Conservation (phyloP, 2,888 invertebrate genomes). For the Drosophila sordidula region DNA sequence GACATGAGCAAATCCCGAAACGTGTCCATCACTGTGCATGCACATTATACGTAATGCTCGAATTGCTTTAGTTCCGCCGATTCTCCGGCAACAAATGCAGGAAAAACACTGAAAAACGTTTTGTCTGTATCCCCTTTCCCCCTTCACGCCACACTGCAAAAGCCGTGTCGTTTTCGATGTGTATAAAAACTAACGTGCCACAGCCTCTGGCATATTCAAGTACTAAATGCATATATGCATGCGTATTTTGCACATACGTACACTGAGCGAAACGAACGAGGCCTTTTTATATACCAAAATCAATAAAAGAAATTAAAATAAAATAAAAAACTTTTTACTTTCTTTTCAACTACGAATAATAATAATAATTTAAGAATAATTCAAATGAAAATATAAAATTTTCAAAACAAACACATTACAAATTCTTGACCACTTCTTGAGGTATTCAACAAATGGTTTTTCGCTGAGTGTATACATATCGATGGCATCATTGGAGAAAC, state of each 20-base stretch:
- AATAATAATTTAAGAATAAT: too few relatives aligned
- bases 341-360: too few relatives aligned
- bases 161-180: background rate
- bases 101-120: conserved; percentile 10
- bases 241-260: conserved; percentile 6
- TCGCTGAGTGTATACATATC: conserved; percentile 10
- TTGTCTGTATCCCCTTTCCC: background rate
- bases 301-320: too few relatives aligned
- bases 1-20: too few relatives aligned
- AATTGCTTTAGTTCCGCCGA: conserved; percentile 31
- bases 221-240: conserved; percentile 30
- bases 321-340: too few relatives aligned
- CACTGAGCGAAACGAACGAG: background rate
- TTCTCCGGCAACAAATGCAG: conserved; percentile 1
- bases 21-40: too few relatives aligned
- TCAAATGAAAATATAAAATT: too few relatives aligned
- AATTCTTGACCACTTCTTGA: too few relatives aligned
- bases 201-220: conserved; percentile 1
- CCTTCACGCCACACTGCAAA: background rate
- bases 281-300: too few relatives aligned
- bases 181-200: conserved; percentile 15
- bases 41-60: conserved; percentile 6
- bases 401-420: too few relatives aligned
- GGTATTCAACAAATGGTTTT: background rate
- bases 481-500: conserved; percentile 12